phyloP scores from a whole-genome alignment of 64 coral and sea anemone genomes.

The Dendrophyllia cribrosa region DNA sequence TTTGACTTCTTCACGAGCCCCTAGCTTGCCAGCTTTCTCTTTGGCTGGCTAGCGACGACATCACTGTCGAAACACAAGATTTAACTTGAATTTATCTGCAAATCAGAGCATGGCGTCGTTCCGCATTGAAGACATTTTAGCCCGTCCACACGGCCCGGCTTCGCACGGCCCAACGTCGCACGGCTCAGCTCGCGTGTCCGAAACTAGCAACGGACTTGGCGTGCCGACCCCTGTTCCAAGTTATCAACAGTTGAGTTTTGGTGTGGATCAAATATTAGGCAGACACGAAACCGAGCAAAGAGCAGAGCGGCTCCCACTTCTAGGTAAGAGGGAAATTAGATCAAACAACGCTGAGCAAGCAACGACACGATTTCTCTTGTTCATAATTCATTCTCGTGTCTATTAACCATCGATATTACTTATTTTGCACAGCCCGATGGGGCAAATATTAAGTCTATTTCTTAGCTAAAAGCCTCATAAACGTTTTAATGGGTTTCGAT shows the following conservation, averaged over 20 bases:
- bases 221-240: neutral
- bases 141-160: slow-evolving; percentile 5
- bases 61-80: neutral
- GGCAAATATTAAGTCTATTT: slow-evolving; percentile 34
- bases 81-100: neutral
- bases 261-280: slow-evolving; percentile 31
- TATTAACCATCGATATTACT: slow-evolving; percentile 8
- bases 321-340: slow-evolving; percentile 3
- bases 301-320: slow-evolving; percentile 20
- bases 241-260: slow-evolving; percentile 51
- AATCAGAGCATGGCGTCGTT: slow-evolving; percentile 49
- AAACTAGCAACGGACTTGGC: slow-evolving; percentile 1
- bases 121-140: slow-evolving; percentile 50
- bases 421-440: slow-evolving; percentile 3
- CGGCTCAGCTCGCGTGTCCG: neutral
- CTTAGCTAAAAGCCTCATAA: slow-evolving; percentile 1
- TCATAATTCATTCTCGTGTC: neutral
- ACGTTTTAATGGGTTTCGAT: slow-evolving; percentile 6
- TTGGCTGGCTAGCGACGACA: slow-evolving; percentile 17
- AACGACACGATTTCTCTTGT: too few relatives aligned
- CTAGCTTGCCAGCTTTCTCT: neutral
- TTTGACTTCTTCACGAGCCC: slow-evolving; percentile 5
- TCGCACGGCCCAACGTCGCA: neutral
- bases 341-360: neutral
- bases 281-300: slow-evolving; percentile 28